phyloP scores from a whole-genome alignment of 23 tunicate species.

The Ciona savignyi region DNA sequence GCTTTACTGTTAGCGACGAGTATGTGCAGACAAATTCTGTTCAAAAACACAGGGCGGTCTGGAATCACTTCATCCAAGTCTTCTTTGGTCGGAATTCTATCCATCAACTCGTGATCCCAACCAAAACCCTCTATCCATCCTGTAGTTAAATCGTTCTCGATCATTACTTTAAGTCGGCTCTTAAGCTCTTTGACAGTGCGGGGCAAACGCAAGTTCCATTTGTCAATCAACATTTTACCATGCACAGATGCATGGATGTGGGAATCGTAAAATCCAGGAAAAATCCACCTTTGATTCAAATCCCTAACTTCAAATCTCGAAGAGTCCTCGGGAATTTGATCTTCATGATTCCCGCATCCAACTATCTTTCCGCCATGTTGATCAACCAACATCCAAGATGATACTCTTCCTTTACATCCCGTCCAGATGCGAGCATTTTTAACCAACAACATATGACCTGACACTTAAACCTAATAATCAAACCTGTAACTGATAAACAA shows the following conservation, averaged over 20 bases:
- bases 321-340: not conserved
- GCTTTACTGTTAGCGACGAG: slow-evolving; percentile 54
- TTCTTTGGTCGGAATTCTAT: slow-evolving; percentile 35
- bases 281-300: slow-evolving; percentile 50
- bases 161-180: slow-evolving; percentile 13
- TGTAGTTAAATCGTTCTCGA: not conserved
- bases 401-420: not conserved
- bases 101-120: slow-evolving; percentile 61
- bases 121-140: slow-evolving; percentile 52
- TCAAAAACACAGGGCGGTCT: slow-evolving; percentile 48
- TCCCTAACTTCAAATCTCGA: slow-evolving; percentile 14
- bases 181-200: slow-evolving; percentile 39
- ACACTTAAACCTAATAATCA: too few relatives aligned
- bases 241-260: slow-evolving; percentile 45
- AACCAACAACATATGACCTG: not conserved
- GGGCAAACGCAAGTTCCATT: slow-evolving; percentile 23
- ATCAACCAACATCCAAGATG: slow-evolving; percentile 59
- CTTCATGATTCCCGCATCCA: slow-evolving; percentile 34
- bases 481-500: too few relatives aligned
- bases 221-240: slow-evolving; percentile 17
- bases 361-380: slow-evolving; percentile 23
- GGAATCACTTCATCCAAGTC: slow-evolving; percentile 55
- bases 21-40: slow-evolving; percentile 38
- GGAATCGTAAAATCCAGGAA: slow-evolving; percentile 91
- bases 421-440: not conserved